These are phyloP conservation scores for Brienomyrus brachyistius DNA, from an alignment of 2,113 vertebrate genomes.

Conservation along the genomic window DNA sequence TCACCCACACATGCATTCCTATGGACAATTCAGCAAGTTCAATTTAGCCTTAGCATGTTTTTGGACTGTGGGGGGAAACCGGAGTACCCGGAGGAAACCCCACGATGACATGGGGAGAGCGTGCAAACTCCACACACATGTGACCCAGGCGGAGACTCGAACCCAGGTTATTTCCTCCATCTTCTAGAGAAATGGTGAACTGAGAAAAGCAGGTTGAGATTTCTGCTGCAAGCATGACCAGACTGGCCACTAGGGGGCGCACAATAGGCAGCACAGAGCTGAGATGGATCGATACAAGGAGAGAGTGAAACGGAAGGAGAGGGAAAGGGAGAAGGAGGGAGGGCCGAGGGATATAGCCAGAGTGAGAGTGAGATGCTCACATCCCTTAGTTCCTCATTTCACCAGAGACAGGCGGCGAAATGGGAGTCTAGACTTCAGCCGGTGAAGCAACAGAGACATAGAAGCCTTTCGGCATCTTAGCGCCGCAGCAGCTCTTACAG, in stretches of 20 bases:
- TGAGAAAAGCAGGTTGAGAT: conserved; percentile 13
- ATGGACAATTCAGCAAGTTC: no score
- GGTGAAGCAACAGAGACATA: neutral
- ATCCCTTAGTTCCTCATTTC: conserved; percentile 55
- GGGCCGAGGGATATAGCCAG: conserved; percentile 22
- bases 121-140: no score
- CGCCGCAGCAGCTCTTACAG: neutral
- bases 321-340: conserved; percentile 23
- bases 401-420: conserved; percentile 52
- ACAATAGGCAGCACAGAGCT: conserved; percentile 43
- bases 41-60: no score
- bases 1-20: no score
- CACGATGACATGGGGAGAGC: no score
- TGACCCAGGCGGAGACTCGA: no score
- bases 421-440: conserved; percentile 38
- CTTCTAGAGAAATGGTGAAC: neutral
- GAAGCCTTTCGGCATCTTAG: neutral
- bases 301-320: conserved; percentile 15
- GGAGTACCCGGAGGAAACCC: no score
- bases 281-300: conserved; percentile 35
- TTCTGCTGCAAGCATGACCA: conserved; percentile 6
- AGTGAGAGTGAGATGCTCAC: conserved; percentile 41
- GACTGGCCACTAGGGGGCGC: conserved; percentile 63
- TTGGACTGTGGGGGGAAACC: no score
- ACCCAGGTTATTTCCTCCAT: neutral